These are phyloP conservation scores for Scaptomyza cyrtandrae DNA, from an alignment of 2,888 invertebrate genomes.

Conservation along the genomic window DNA sequence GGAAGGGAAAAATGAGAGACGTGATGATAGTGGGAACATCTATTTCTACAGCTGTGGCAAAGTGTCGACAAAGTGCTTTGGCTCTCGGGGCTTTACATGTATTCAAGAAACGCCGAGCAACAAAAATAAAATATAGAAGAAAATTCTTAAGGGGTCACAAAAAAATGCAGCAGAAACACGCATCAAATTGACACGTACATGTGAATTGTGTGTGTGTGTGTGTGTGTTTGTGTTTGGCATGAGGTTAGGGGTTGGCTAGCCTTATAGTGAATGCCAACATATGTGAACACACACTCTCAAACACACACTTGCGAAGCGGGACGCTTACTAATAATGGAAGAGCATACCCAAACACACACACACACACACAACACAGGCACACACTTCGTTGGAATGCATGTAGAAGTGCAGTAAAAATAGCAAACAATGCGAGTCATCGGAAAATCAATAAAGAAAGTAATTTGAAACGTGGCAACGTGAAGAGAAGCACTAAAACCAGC, in stretches of 20 bases:
- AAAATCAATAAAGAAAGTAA: conserved; percentile 80
- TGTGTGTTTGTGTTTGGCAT: neutral
- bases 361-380: too few relatives aligned
- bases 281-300: conserved; percentile 1
- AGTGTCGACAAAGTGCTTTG: conserved; percentile 70
- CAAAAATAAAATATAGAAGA: neutral
- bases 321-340: conserved; percentile 15
- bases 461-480: conserved; percentile 70
- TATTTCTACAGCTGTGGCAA: conserved; percentile 44
- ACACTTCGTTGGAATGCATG: conserved; percentile 65
- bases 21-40: conserved; percentile 33
- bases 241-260: conserved; percentile 30
- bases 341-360: neutral
- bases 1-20: neutral
- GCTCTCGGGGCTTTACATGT: conserved; percentile 19
- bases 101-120: conserved; percentile 1
- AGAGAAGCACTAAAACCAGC: neutral
- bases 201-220: conserved; percentile 25
- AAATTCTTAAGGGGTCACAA: conserved; percentile 37
- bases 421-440: conserved; percentile 74
- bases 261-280: conserved; percentile 29
- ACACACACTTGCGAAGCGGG: neutral
- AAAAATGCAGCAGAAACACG: conserved; percentile 40
- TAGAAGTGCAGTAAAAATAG: conserved; percentile 72
- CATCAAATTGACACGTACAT: conserved; percentile 64